phyloP scores from a whole-genome alignment of 2,888 invertebrate species.

The Dryobota labecula region DNA sequence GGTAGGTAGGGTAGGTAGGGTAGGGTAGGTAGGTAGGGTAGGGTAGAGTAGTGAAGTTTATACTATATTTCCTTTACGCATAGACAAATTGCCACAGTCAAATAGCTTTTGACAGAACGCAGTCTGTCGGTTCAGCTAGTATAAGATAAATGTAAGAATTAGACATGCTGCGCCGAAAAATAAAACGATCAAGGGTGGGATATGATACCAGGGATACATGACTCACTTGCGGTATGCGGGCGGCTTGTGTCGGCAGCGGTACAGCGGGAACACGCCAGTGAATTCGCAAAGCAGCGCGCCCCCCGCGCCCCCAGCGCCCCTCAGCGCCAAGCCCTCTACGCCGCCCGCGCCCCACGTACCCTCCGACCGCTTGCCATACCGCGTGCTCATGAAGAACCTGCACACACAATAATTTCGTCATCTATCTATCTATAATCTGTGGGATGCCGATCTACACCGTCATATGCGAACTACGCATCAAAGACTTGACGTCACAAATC shows the following conservation, averaged over 20 bases:
- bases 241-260: conserved; percentile 68
- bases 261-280: conserved; percentile 73
- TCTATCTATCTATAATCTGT: too few species aligned
- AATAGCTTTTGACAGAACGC: too few species aligned
- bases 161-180: background rate
- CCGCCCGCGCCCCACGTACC: background rate
- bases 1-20: too few species aligned
- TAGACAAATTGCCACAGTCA: too few species aligned
- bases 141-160: background rate
- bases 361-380: conserved; percentile 81
- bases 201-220: background rate
- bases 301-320: conserved; percentile 4
- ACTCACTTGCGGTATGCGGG: conserved; percentile 53
- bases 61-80: too few species aligned
- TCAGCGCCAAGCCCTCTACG: background rate
- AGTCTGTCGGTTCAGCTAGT: too few species aligned
- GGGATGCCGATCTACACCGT: too few species aligned
- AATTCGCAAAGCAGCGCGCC: conserved; percentile 69
- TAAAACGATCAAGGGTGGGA: background rate
- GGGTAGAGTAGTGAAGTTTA: too few species aligned
- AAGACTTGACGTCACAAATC: too few species aligned
- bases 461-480: too few species aligned
- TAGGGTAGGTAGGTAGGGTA: too few species aligned
- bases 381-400: conserved; percentile 81
- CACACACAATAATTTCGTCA: background rate